A percentile compares a stretch with the other conserved stretches of the same genome.
Evolutionary conservation across 1,140 invertebrate species (phyloP).

Genomic region (Harpegnathos saltator): DNA sequence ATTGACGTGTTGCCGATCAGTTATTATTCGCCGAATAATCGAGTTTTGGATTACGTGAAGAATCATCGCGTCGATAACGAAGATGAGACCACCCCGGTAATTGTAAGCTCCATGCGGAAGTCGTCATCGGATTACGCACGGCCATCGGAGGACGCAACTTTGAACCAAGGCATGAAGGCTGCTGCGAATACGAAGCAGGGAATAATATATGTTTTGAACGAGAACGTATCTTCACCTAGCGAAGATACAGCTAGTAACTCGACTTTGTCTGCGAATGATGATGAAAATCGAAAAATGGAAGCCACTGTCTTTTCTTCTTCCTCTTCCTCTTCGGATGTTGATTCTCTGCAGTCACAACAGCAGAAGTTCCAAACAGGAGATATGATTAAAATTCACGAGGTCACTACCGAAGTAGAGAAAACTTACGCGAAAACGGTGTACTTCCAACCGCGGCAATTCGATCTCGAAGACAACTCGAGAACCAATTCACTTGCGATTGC

Average conservation of each 20-base stretch:
- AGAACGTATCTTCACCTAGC: neutral
- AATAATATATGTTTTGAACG: neutral
- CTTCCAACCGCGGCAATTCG: neutral
- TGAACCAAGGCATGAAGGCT: slow-evolving; percentile 16
- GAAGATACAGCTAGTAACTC: neutral
- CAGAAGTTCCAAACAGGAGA: no score
- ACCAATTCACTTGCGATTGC: no score
- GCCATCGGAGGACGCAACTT: neutral
- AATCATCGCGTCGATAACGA: slow-evolving; percentile 8
- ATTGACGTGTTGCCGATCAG: neutral
- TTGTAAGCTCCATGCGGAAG: slow-evolving; percentile 1
- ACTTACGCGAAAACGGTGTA: neutral
- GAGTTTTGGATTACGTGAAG: neutral
- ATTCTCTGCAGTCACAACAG: no score
- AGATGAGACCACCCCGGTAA: slow-evolving; percentile 3
- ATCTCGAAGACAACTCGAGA: neutral
- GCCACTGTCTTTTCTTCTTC: neutral
- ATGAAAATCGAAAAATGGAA: neutral
- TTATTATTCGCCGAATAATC: slow-evolving; percentile 14
- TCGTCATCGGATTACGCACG: slow-evolving; percentile 1
- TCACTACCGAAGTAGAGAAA: slow-evolving; percentile 27
- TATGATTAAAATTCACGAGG: no score
- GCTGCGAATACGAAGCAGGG: neutral
- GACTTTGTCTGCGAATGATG: slow-evolving; percentile 4
- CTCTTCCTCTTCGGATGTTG: neutral